Evolutionary conservation across 2,113 vertebrate genomes (phyloP).

Genomic region (Petrocephalus microphthalmus): DNA sequence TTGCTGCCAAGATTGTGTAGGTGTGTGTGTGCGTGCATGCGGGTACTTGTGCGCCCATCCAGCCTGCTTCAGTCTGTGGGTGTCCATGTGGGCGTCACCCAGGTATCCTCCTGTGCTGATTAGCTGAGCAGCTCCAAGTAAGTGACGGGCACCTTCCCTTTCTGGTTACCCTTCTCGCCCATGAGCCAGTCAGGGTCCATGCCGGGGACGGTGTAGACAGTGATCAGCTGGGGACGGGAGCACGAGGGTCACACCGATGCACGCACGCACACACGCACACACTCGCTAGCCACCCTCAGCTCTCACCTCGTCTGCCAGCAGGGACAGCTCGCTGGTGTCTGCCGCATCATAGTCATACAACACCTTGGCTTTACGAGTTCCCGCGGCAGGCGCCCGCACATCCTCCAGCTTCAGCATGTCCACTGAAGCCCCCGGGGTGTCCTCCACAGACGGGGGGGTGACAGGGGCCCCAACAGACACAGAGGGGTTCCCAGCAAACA

Average conservation of each 20-base stretch:
- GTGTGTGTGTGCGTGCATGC: conserved; percentile 12
- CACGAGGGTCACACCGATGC: background rate
- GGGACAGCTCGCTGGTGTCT: conserved; percentile 85
- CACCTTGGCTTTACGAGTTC: conserved; percentile 86
- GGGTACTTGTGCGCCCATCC: background rate
- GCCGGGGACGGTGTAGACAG: conserved; percentile 88
- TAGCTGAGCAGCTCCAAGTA: conserved; percentile 94
- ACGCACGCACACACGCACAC: background rate
- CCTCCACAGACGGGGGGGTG: conserved; percentile 41
- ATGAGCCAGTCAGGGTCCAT: conserved; percentile 97
- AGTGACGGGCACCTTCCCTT: conserved; percentile 91
- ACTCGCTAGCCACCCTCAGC: too few relatives aligned
- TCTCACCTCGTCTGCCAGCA: conserved; percentile 87
- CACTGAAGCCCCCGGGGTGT: conserved; percentile 38
- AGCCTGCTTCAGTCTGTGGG: background rate
- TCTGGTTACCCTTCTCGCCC: conserved; percentile 85
- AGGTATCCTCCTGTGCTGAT: conserved; percentile 27
- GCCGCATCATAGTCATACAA: conserved; percentile 91
- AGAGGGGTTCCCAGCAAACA: conserved; percentile 69
- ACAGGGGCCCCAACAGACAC: conserved; percentile 44
- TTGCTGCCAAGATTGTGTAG: background rate
- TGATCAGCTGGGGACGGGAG: conserved; percentile 72
- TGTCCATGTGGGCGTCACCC: background rate
- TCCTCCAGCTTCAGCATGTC: conserved; percentile 78
- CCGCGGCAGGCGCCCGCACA: conserved; percentile 77